phyloP scores from a whole-genome alignment of 1,140 invertebrate species.

The Palaemon carinicauda region DNA sequence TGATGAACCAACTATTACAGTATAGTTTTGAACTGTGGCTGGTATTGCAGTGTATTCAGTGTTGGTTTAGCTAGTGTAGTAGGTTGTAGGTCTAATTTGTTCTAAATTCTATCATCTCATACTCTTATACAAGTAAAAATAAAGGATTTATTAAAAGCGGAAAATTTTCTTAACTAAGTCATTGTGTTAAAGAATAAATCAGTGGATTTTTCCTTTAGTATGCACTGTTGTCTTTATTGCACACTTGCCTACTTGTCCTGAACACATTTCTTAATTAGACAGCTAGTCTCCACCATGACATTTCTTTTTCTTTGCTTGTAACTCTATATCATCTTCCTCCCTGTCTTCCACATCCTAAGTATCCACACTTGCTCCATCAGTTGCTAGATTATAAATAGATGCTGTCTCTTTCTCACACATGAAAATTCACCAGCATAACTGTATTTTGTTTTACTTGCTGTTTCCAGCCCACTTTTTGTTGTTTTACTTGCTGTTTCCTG shows the following conservation, averaged over 20 bases:
- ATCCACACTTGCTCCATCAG: too few species aligned
- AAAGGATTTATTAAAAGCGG: too few species aligned
- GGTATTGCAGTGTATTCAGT: neutral
- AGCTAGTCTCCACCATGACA: neutral
- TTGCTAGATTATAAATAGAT: too few species aligned
- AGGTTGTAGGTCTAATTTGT: neutral
- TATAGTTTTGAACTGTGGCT: constrained; percentile 19
- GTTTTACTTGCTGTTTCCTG: too few species aligned
- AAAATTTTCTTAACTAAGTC: constrained; percentile 1
- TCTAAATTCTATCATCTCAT: constrained; percentile 5
- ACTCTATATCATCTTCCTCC: too few species aligned
- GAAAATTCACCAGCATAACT: too few species aligned
- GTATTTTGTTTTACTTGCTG: too few species aligned
- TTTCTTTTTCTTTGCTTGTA: too few species aligned
- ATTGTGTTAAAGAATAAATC: neutral
- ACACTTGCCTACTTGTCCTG: neutral
- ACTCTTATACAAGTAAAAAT: neutral
- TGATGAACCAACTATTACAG: neutral
- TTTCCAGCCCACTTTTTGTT: too few species aligned
- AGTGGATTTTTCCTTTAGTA: neutral
- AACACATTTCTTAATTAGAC: neutral
- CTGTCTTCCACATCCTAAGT: too few species aligned
- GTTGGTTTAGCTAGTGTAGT: neutral
- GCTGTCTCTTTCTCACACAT: too few species aligned
- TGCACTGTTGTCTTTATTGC: constrained; percentile 5